Evolutionary conservation across 64 coral and sea anemone species (phyloP), one percentile per base, ranked within the genome.

Genomic region (Pachyseris speciosa): DNA sequence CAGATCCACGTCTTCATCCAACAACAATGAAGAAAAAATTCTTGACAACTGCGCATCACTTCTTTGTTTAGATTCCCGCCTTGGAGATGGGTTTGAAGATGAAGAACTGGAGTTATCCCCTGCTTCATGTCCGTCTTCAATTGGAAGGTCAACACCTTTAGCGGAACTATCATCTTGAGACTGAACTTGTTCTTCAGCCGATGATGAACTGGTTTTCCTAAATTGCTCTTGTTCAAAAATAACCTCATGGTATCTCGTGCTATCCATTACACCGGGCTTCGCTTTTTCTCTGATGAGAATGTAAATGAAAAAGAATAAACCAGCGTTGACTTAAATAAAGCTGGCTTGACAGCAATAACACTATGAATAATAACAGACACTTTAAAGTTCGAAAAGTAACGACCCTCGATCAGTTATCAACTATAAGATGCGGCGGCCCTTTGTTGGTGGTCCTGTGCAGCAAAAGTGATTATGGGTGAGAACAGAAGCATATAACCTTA

Each of bases 1-100:
- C 0, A 61, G 33, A 38, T 81, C 77, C 9, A 61, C 33, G 50
- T 81, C 28, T 60, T 81, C 77, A 20, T 81, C 77, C 33, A 81
- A 27, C 40, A 81, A 81, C 7, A 81, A 19, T 26, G 77, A 38
- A 39, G 51, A 81, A 81, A 81, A 29, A 24, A 81, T 39, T 61
- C 34, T 60, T 32, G 63, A 24, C 33, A 58, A n/a, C 19, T 43
- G 48, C 2, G 75, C 17, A 33, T 79, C 30, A 24, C 13, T 37
- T n/a, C 28, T 34, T 2, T 79, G 6, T n/a, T 38, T 31, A 22
- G 75, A 79, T 22, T 36, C 53, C 26, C 19, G 52, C 7, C 52
- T 39, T 63, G 77, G 36, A 7, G 33, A 40, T n/a, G 53, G 32
- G 31, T 33, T 53, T 58, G 27, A 27, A 29, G 26, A 25, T 3